Evolutionary conservation across 2,888 invertebrate genomes (phyloP).

Genomic region (Shargacucullia verbasci): DNA sequence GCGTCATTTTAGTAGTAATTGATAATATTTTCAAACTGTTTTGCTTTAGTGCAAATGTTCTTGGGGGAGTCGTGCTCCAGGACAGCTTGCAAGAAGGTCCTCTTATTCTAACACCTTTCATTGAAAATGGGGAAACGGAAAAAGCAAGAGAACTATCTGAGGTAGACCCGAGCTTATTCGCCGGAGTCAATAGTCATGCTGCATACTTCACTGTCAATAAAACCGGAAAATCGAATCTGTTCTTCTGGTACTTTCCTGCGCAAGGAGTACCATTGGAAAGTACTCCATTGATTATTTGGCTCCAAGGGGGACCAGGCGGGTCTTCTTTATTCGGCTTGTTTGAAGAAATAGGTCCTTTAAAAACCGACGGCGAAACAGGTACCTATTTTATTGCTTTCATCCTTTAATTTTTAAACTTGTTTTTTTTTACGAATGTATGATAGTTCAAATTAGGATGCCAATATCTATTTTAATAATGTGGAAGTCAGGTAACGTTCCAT

Average conservation of each 20-base stretch:
- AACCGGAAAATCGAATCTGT: slow-evolving; percentile 90
- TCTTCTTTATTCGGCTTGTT: slow-evolving; percentile 79
- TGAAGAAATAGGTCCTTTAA: slow-evolving; percentile 78
- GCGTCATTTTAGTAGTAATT: not conserved
- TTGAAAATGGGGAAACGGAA: slow-evolving; percentile 30
- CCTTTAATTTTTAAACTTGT: no score
- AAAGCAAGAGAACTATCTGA: slow-evolving; percentile 33
- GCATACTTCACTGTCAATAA: slow-evolving; percentile 90
- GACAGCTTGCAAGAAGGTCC: slow-evolving; percentile 9
- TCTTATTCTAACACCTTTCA: slow-evolving; percentile 40
- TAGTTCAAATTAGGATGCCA: no score
- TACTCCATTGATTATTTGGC: slow-evolving; percentile 78
- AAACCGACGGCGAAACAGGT: slow-evolving; percentile 22
- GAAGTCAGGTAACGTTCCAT: no score
- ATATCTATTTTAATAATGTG: no score
- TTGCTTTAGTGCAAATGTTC: slow-evolving; percentile 2
- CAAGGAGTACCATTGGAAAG: slow-evolving; percentile 57
- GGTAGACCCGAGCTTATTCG: slow-evolving; percentile 41
- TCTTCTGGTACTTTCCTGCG: slow-evolving; percentile 93
- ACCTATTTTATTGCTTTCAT: not conserved
- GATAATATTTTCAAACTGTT: not conserved
- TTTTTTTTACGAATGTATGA: no score
- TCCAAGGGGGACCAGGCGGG: slow-evolving; percentile 81
- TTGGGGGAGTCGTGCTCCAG: slow-evolving; percentile 10
- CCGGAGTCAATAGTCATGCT: slow-evolving; percentile 40